Percentiles rank a stretch among this genome's conserved stretches.
phyloP scores from a whole-genome alignment of 2,888 invertebrate genomes.

The Drosophila helvetica region DNA sequence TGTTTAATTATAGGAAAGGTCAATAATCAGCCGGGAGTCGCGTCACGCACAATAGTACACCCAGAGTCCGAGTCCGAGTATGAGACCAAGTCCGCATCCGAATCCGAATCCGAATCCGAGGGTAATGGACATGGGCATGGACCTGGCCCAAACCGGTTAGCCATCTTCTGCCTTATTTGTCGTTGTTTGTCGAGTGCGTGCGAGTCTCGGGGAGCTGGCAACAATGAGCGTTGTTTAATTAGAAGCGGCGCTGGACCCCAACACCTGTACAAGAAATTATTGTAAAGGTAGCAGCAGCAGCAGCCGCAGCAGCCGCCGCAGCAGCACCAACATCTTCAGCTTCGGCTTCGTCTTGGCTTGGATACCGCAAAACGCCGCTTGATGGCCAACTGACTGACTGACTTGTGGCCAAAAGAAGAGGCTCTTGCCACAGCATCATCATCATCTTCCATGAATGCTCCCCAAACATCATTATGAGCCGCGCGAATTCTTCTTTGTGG shows the following conservation, averaged over 20 bases:
- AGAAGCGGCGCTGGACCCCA: slow-evolving; percentile 66
- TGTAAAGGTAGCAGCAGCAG: slow-evolving; percentile 1
- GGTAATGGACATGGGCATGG: slow-evolving; percentile 6
- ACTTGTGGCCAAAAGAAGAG: slow-evolving; percentile 49
- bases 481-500: slow-evolving; percentile 66
- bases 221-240: slow-evolving; percentile 70
- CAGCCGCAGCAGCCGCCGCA: slow-evolving; percentile 14
- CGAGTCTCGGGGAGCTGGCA: slow-evolving; percentile 25
- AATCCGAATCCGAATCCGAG: slow-evolving; percentile 15
- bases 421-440: slow-evolving; percentile 41
- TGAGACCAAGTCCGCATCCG: slow-evolving; percentile 1
- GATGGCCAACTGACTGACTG: slow-evolving; percentile 76
- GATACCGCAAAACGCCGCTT: slow-evolving; percentile 75
- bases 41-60: slow-evolving; percentile 46
- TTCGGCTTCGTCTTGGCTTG: slow-evolving; percentile 35
- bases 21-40: slow-evolving; percentile 60
- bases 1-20: slow-evolving; percentile 67
- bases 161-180: slow-evolving; percentile 43
- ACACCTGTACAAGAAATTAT: slow-evolving; percentile 64
- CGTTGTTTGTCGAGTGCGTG: slow-evolving; percentile 42
- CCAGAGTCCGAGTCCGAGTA: slow-evolving; percentile 2
- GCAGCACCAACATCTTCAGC: slow-evolving; percentile 17
- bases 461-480: slow-evolving; percentile 50
- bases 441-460: slow-evolving; percentile 36
- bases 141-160: slow-evolving; percentile 42